Evolutionary conservation across 1,140 invertebrate genomes (phyloP), one percentile per base, ranked within the genome.

Genomic region (Heliconius hermathena): DNA sequence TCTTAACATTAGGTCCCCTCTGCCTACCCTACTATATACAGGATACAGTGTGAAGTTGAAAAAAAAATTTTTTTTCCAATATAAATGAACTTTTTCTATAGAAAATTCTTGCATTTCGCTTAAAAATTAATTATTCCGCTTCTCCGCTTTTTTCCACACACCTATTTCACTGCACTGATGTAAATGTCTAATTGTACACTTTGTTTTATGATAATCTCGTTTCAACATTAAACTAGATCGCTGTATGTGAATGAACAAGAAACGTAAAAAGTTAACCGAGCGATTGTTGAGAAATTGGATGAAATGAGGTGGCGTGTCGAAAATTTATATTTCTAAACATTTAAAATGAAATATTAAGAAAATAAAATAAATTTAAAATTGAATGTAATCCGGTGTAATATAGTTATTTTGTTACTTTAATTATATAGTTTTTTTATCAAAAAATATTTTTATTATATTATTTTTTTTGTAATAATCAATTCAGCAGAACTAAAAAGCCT

Each of bases 111-210:
- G 13, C 11, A 1, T 66, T 66, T n/a, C 26, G 11, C 60, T 66
- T 66, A 66, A 29, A 29, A 66, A 26, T 13, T 6, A 0, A 29
- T 66, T 26, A 29, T 66, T 66, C 1, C 26, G 60, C 22, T 13
- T 66, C 60, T 66, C 60, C 22, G 26, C 33, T 36, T 36, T 66
- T 66, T 38, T 79, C 54, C 78, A 75, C 78, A 79, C 60, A 79
- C 41, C 66, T 73, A 73, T 78, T 74, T 74, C 77, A 71, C 52
- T 49, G 38, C 20, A 66, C 78, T 79, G 46, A 72, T 74, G 78
- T 76, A 80, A 80, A 80, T 76, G 41, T 52, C 46, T 80, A 73
- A 80, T 80, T 76, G 78, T 73, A n/a, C 71, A 76, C 78, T 80
- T 79, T 80, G 74, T 80, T 73, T 72, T 49, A 52, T 66, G 66